A percentile compares a stretch with the other conserved stretches of the same genome.
Evolutionary conservation across 2,888 invertebrate species (phyloP).

Genomic region (Microdon myrmicae): DNA sequence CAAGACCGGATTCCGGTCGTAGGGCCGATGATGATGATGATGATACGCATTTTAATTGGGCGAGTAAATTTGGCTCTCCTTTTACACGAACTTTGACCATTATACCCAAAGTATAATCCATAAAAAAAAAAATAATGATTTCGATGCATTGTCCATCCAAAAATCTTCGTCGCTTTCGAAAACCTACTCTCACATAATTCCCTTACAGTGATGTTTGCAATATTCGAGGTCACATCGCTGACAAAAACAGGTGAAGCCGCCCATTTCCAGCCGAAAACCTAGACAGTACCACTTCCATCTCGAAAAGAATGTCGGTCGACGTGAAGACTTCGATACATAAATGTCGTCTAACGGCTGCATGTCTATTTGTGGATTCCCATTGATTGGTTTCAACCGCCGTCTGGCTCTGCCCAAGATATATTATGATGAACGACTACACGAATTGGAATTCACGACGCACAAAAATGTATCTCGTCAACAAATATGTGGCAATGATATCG

Average conservation of each 20-base stretch:
- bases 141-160: slow-evolving; percentile 13
- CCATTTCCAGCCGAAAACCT: slow-evolving; percentile 28
- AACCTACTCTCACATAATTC: no score
- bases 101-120: no score
- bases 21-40: no score
- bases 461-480: slow-evolving; percentile 1
- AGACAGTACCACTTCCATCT: slow-evolving; percentile 22
- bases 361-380: slow-evolving; percentile 27
- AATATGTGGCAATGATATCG: slow-evolving; percentile 35
- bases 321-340: slow-evolving; percentile 34
- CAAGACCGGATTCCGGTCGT: no score
- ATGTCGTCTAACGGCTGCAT: slow-evolving; percentile 29
- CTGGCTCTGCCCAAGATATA: slow-evolving; percentile 29
- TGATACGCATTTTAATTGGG: no score
- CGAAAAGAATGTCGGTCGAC: slow-evolving; percentile 42
- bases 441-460: slow-evolving; percentile 12
- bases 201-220: no score
- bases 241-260: slow-evolving; percentile 35
- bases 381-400: slow-evolving; percentile 18
- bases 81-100: no score
- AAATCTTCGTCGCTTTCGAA: slow-evolving; percentile 21
- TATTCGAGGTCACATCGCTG: no score
- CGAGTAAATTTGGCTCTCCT: no score
- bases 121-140: no score
- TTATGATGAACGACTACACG: slow-evolving; percentile 37